These are phyloP conservation scores for Hydroisotoma schaefferi DNA, from an alignment of 2,888 invertebrate genomes.

Conservation along the genomic window DNA sequence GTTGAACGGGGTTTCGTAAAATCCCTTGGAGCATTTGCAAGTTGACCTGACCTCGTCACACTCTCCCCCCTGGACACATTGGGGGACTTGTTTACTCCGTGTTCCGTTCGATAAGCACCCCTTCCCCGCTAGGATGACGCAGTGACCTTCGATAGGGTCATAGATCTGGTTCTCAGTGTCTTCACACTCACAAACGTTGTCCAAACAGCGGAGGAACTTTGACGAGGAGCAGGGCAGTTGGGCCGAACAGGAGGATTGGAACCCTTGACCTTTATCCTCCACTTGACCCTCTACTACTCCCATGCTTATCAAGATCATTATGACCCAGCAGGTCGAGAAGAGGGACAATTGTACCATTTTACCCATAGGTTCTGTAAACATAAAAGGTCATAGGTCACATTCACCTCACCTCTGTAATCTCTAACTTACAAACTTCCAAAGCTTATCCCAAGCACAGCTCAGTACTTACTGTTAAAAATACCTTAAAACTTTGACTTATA, in stretches of 20 bases:
- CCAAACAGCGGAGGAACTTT: slow-evolving; percentile 19
- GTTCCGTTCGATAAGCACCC: slow-evolving; percentile 5
- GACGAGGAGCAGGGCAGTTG: slow-evolving; percentile 7
- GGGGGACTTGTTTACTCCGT: no score
- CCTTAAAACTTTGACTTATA: no score
- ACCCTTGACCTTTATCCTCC: background rate
- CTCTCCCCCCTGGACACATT: slow-evolving; percentile 16
- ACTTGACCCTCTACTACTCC: background rate
- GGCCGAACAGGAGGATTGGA: slow-evolving; percentile 11
- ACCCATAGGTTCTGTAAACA: no score
- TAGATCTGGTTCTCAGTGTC: slow-evolving; percentile 24
- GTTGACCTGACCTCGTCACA: slow-evolving; percentile 10
- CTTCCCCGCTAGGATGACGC: slow-evolving; percentile 25
- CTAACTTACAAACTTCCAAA: no score
- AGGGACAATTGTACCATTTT: no score
- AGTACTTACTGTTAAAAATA: no score
- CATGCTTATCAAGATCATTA: no score
- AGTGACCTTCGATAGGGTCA: slow-evolving; percentile 15
- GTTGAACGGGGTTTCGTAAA: slow-evolving; percentile 4
- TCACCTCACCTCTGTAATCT: no score
- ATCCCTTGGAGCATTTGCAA: slow-evolving; percentile 24
- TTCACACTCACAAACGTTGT: slow-evolving; percentile 24
- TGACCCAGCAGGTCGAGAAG: no score
- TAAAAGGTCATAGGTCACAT: no score
- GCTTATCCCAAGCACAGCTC: no score